Evolutionary conservation across 2,113 vertebrate genomes (phyloP).

Genomic region (Halcyon malimbica): DNA sequence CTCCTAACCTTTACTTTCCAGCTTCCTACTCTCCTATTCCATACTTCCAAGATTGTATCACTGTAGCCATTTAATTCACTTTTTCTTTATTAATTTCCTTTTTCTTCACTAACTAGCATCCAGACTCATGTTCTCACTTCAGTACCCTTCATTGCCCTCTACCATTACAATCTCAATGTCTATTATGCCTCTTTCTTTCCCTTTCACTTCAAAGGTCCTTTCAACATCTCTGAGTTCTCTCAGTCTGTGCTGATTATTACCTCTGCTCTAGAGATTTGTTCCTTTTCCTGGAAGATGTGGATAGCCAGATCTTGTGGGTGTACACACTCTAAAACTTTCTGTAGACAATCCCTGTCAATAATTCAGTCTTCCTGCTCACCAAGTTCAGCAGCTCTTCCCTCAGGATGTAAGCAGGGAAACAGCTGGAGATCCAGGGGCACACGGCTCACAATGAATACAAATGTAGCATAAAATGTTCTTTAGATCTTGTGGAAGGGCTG

Average conservation of each 20-base stretch:
- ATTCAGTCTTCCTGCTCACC: neutral
- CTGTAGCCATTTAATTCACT: neutral
- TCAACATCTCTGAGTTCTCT: neutral
- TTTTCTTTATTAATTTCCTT: neutral
- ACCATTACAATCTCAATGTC: neutral
- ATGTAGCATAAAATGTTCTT: conserved; percentile 20
- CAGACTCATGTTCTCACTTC: neutral
- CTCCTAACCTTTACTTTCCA: neutral
- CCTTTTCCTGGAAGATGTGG: neutral
- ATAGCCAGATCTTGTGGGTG: neutral
- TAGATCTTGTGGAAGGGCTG: conserved; percentile 8
- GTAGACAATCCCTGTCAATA: neutral
- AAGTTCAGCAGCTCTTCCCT: conserved; percentile 42
- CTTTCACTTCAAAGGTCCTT: neutral
- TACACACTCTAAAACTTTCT: neutral
- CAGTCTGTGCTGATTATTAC: neutral
- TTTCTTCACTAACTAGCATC: neutral
- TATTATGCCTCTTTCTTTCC: neutral
- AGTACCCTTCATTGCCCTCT: neutral
- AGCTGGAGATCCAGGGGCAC: conserved; percentile 44
- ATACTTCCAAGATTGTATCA: neutral
- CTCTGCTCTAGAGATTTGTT: neutral
- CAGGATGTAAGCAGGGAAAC: conserved; percentile 13
- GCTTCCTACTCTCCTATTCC: neutral
- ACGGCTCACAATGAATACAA: conserved; percentile 22